Base-by-base conservation (phyloP, 2,888 invertebrate species). In the Disparrhopalites patrizii region DNA sequence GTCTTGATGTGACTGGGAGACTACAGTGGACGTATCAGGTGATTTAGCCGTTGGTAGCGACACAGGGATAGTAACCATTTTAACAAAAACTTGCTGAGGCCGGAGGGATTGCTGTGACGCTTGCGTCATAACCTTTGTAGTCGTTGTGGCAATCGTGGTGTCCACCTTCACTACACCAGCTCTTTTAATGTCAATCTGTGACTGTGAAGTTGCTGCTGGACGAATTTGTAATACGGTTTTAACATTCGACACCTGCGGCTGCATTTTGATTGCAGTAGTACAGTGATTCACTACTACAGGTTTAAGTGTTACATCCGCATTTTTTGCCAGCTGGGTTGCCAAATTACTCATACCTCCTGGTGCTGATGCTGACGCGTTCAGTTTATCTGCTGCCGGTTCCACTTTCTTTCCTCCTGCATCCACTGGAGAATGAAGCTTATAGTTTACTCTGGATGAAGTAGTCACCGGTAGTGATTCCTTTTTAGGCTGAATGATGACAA, bases 291-390 rank as follows among this genome's bases (percentile, higher is more conserved):
- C 38, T 3, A 58, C 8, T 13, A 65, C 15, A 7, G 65, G 65
- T 27, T 65, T 65, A 10, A 65, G 23, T 7, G 65, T 65, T 15
- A 65, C 65, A 38, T 65, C 65, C 13, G 65, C 58, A 65, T 65
- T 65, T 40, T 65, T 65, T 36, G 65, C 65, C 10, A 65, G 28
- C 30, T 65, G 65, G 52, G 38, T 65, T 4, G 65, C 58, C 5
- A 58, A 57, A 27, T 65, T 65, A 8, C 58, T 56, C 27, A 64
- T 64, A 1, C 56, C 64, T 33, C 56, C 64, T 33, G 56, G 64
- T 1, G 55, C 56, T 3, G 64, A 38, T 8, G 63, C 55, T 40
- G 43, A 60, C 23, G 60, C 20, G 15, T 18, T 28, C 18, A 43
- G 20, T 25, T 43, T 58, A n/a, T 23, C 38, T 4, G 18, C 27